Evolutionary conservation across 2,797 vertebrate genomes (phyloP).

Genomic region (Delichon dasypus): DNA sequence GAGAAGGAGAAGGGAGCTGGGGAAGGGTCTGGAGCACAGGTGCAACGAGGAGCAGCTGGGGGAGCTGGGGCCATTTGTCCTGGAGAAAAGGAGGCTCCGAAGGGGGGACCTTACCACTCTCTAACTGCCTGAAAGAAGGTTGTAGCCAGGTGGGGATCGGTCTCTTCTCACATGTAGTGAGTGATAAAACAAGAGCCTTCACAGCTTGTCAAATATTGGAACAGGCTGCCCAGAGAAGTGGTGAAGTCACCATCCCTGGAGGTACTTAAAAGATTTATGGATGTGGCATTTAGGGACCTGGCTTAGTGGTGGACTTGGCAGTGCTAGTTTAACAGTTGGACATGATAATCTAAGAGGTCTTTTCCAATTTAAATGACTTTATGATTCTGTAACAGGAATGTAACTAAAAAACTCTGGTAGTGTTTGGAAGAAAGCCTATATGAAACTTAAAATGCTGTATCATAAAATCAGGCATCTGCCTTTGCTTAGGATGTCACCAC

Average conservation of each 20-base stretch:
- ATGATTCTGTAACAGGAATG: background rate
- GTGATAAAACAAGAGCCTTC: background rate
- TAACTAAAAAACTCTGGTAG: background rate
- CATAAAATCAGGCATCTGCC: background rate
- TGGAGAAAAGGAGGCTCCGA: background rate
- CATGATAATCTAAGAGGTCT: background rate
- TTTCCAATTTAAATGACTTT: background rate
- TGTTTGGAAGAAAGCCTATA: background rate
- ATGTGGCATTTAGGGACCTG: background rate
- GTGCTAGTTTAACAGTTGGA: background rate
- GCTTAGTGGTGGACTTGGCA: background rate
- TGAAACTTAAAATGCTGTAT: background rate
- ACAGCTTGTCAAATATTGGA: background rate
- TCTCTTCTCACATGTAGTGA: background rate
- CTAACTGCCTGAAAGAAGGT: background rate
- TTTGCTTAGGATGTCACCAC: background rate
- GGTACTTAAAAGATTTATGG: background rate
- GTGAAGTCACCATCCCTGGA: background rate
- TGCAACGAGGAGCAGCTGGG: background rate
- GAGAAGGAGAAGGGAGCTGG: fast-evolving
- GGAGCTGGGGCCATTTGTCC: too few relatives aligned
- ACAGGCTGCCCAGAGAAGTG: background rate
- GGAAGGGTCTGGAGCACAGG: background rate
- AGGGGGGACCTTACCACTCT: background rate
- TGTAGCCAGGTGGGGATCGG: fast-evolving